Evolutionary conservation across 1,140 invertebrate genomes (phyloP).

Genomic region (Caenorhabditis remanei): DNA sequence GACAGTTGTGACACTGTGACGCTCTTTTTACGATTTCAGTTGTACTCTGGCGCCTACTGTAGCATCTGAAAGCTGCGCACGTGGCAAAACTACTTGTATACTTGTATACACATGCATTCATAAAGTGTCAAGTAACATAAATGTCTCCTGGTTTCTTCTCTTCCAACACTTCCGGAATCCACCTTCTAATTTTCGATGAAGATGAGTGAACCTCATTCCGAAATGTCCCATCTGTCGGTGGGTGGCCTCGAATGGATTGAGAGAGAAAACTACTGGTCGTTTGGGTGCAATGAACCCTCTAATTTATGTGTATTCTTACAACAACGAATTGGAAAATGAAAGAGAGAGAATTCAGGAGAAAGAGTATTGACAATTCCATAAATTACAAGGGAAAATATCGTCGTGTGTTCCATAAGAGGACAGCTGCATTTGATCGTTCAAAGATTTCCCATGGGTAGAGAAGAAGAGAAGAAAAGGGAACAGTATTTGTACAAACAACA

Average conservation of each 20-base stretch:
- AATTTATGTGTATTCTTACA: conserved; percentile 53
- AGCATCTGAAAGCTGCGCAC: too few species aligned
- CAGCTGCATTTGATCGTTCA: conserved; percentile 22
- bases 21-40: too few species aligned
- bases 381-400: conserved; percentile 17
- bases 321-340: not conserved
- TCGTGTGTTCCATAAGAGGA: not conserved
- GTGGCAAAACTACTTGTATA: too few species aligned
- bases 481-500: conserved; percentile 52
- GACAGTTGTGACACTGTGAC: too few species aligned
- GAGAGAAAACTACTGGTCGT: conserved; percentile 18
- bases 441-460: conserved; percentile 43
- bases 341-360: not conserved
- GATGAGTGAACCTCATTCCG: conserved; percentile 6
- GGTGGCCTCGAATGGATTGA: not conserved
- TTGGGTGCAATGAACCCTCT: conserved; percentile 50
- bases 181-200: not conserved
- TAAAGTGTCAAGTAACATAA: not conserved
- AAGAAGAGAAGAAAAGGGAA: not conserved
- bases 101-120: too few species aligned
- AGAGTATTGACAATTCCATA: conserved; percentile 46
- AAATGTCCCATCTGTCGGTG: conserved; percentile 34
- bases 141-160: conserved; percentile 2
- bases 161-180: not conserved
- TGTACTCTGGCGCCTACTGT: too few species aligned